Conservation (phyloP, 2,797 vertebrate genomes). For the Pristis pectinata region DNA sequence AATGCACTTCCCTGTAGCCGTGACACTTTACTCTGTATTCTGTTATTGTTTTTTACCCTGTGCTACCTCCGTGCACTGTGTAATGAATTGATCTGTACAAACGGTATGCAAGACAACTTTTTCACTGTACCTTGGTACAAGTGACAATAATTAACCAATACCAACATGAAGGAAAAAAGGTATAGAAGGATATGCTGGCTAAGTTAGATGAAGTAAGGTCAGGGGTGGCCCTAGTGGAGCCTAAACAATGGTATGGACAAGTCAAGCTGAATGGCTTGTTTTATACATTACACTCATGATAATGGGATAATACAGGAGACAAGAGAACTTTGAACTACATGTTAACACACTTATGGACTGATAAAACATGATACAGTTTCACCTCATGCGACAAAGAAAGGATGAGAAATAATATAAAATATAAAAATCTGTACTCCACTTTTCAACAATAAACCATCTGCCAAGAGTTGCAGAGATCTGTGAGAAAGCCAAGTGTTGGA, state of each 20-base stretch:
- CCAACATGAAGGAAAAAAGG: not conserved
- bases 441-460: not conserved
- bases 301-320: not conserved
- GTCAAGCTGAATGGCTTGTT: not conserved
- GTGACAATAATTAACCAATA: too few relatives aligned
- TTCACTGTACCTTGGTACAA: too few relatives aligned
- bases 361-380: not conserved
- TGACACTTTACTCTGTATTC: too few relatives aligned
- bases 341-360: not conserved
- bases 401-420: not conserved
- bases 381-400: not conserved
- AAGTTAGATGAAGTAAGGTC: not conserved
- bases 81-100: too few relatives aligned
- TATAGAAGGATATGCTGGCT: not conserved
- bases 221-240: not conserved
- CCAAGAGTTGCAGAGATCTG: constrained; percentile 17
- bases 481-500: not conserved
- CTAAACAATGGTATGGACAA: not conserved
- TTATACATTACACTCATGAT: not conserved
- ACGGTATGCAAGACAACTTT: too few relatives aligned
- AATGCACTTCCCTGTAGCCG: too few relatives aligned
- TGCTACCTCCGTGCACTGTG: too few relatives aligned
- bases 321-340: too few relatives aligned
- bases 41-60: too few relatives aligned
- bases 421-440: not conserved